Conservation (phyloP, 2,888 invertebrate species). For the Thereva nobilitata region DNA sequence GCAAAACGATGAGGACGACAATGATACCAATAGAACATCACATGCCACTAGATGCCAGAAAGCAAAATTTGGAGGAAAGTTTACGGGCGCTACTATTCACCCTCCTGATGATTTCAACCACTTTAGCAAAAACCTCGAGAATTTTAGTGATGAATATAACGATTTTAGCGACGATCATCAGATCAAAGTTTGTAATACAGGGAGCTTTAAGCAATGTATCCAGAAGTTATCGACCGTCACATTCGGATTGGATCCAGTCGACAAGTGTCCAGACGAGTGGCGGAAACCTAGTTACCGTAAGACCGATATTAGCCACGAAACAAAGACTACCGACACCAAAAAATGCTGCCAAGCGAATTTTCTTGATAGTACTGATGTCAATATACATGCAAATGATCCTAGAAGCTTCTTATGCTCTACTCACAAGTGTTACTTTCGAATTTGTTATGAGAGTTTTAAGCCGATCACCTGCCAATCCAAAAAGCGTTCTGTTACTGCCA, state of each 20-base stretch:
- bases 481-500: constrained; percentile 41
- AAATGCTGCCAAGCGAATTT: constrained; percentile 33
- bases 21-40: not conserved
- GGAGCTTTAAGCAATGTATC: constrained; percentile 38
- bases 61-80: not conserved
- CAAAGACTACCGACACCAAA: constrained; percentile 18
- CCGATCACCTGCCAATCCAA: constrained; percentile 39
- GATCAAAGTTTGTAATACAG: constrained; percentile 39
- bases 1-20: too few relatives aligned
- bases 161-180: constrained; percentile 35
- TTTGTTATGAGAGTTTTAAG: constrained; percentile 41
- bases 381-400: constrained; percentile 31
- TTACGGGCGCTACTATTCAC: not conserved
- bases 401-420: constrained; percentile 36
- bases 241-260: not conserved
- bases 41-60: not conserved
- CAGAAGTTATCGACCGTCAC: constrained; percentile 2
- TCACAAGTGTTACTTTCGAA: constrained; percentile 39
- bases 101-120: constrained; percentile 5
- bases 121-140: constrained; percentile 14
- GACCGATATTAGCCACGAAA: constrained; percentile 12
- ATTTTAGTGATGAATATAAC: constrained; percentile 11
- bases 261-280: not conserved
- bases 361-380: constrained; percentile 33
- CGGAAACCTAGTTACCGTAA: too few relatives aligned